phyloP scores from a whole-genome alignment of 2,797 vertebrate genomes.

The Gastrophryne carolinensis region DNA sequence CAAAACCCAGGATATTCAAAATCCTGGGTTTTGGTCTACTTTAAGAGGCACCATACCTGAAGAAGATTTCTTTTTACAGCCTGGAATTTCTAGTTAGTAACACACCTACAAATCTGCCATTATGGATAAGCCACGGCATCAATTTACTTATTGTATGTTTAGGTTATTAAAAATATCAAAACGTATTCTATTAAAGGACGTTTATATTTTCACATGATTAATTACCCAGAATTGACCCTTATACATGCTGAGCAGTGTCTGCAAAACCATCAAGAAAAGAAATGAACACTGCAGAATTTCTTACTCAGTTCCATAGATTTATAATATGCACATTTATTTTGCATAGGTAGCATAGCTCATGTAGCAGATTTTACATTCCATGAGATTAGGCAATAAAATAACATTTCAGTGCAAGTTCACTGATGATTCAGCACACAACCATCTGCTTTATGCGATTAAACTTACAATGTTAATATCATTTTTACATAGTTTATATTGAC shows the following conservation, averaged over 20 bases:
- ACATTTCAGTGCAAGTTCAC: conserved; percentile 38
- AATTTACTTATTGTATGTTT: no score
- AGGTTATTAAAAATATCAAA: background rate
- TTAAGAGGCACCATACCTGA: no score
- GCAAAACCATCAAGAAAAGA: background rate
- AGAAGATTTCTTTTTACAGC: no score
- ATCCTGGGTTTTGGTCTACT: no score
- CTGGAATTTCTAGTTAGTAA: no score
- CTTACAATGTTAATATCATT: conserved; percentile 14
- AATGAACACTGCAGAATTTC: background rate
- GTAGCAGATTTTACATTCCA: conserved; percentile 45
- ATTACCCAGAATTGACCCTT: conserved; percentile 1
- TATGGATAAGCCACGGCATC: no score
- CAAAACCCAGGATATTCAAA: no score
- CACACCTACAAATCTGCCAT: no score
- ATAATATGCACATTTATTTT: conserved; percentile 10
- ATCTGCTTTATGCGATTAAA: conserved; percentile 31
- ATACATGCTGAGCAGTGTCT: background rate
- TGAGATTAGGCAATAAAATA: conserved; percentile 45
- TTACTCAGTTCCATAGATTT: background rate
- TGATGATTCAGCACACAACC: conserved; percentile 33
- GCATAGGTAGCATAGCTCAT: conserved; percentile 25
- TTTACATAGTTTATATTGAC: background rate
- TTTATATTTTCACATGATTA: background rate
- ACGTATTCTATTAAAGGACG: background rate